phyloP scores from a whole-genome alignment of 2,797 vertebrate species.

The Xenops minutus region DNA sequence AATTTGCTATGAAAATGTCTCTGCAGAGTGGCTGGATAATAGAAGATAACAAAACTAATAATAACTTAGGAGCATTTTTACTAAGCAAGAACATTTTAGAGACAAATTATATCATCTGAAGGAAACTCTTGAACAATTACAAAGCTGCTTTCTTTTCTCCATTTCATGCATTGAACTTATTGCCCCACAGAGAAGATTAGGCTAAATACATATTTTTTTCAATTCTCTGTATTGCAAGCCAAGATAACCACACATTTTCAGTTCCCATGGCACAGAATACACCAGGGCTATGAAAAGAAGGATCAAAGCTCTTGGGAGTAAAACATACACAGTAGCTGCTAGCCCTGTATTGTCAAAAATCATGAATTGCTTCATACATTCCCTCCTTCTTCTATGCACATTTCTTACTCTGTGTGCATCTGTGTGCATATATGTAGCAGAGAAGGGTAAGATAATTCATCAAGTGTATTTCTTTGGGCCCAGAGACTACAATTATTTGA shows the following conservation, averaged over 20 bases:
- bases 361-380: background rate
- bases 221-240: background rate
- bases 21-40: background rate
- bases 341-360: background rate
- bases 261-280: background rate
- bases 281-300: background rate
- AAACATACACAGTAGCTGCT: background rate
- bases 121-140: background rate
- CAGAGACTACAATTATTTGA: background rate
- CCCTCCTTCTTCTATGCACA: fast-evolving
- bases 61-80: background rate
- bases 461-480: background rate
- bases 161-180: background rate
- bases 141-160: background rate
- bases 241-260: background rate
- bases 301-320: background rate
- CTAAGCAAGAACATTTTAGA: background rate
- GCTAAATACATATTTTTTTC: background rate
- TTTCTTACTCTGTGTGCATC: fast-evolving
- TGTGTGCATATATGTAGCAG: background rate
- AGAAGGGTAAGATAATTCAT: background rate
- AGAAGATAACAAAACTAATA: slow-evolving; percentile 7
- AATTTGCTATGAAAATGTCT: background rate
- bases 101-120: background rate
- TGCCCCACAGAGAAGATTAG: background rate